phyloP scores from a whole-genome alignment of 2,888 invertebrate genomes.

The Zygothrica quintamaculata region DNA sequence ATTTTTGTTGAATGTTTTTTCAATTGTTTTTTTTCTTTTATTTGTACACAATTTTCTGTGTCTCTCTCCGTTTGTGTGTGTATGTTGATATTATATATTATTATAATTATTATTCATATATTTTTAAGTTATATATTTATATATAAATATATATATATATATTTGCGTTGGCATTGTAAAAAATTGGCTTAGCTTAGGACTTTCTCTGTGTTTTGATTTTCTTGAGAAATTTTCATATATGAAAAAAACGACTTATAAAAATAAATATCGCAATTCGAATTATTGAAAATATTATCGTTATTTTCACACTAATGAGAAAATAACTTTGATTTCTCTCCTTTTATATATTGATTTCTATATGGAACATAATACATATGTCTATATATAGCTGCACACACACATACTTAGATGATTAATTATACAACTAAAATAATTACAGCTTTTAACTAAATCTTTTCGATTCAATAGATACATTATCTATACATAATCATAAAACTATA shows the following conservation, averaged over 20 bases:
- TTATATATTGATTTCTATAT: conserved; percentile 43
- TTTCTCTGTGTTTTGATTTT: too few species aligned
- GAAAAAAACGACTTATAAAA: conserved; percentile 76
- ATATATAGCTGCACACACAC: conserved; percentile 18
- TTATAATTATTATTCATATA: conserved; percentile 38
- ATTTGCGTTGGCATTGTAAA: conserved; percentile 68
- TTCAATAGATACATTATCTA: conserved; percentile 48
- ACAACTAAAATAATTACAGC: conserved; percentile 35
- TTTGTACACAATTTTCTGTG: conserved; percentile 59
- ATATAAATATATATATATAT: conserved; percentile 52
- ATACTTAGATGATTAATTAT: not conserved
- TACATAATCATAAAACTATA: conserved; percentile 33
- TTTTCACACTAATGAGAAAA: conserved; percentile 34
- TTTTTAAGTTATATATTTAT: too few species aligned
- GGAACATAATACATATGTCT: conserved; percentile 44
- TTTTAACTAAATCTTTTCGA: conserved; percentile 44
- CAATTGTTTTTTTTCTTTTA: conserved; percentile 55
- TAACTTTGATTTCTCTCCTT: conserved; percentile 57
- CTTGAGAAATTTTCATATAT: too few species aligned
- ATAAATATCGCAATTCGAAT: conserved; percentile 74
- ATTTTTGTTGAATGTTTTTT: conserved; percentile 50
- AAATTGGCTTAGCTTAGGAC: conserved; percentile 62
- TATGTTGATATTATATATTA: conserved; percentile 39
- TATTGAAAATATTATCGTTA: conserved; percentile 51
- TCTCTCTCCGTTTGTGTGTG: conserved; percentile 60